phyloP scores from a whole-genome alignment of 2,113 vertebrate species.

The Okapia johnstoni region DNA sequence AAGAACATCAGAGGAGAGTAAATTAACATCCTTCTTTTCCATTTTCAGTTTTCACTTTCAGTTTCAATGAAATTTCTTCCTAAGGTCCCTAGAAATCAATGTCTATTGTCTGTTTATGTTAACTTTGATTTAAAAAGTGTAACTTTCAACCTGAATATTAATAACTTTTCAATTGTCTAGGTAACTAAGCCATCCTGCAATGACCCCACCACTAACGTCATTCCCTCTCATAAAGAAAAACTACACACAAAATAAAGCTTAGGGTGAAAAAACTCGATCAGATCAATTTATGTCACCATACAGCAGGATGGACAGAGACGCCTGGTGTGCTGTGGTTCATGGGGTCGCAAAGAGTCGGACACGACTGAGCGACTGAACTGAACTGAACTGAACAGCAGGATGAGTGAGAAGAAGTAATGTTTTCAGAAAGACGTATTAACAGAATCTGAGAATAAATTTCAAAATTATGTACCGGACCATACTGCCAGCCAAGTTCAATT shows the following conservation, averaged over 20 bases:
- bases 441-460: constrained; percentile 54
- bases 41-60: not conserved
- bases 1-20: not conserved
- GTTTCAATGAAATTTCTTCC: not conserved
- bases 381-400: too few relatives aligned
- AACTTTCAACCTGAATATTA: not conserved
- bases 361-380: too few relatives aligned
- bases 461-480: constrained; percentile 87
- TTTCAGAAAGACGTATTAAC: not conserved
- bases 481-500: constrained; percentile 96
- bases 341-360: too few relatives aligned
- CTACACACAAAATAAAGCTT: not conserved
- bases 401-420: not conserved
- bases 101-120: not conserved
- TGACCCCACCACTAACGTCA: not conserved
- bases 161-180: not conserved
- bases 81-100: not conserved
- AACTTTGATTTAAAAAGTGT: not conserved
- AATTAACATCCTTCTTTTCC: not conserved
- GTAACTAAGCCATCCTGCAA: not conserved
- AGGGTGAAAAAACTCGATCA: not conserved
- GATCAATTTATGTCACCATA: not conserved
- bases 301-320: not conserved
- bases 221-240: not conserved
- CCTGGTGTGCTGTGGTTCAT: too few relatives aligned